Percentiles rank a stretch among this genome's conserved stretches.
Evolutionary conservation across 2,113 vertebrate genomes (phyloP).

Genomic region (Aspidoscelis tigris): DNA sequence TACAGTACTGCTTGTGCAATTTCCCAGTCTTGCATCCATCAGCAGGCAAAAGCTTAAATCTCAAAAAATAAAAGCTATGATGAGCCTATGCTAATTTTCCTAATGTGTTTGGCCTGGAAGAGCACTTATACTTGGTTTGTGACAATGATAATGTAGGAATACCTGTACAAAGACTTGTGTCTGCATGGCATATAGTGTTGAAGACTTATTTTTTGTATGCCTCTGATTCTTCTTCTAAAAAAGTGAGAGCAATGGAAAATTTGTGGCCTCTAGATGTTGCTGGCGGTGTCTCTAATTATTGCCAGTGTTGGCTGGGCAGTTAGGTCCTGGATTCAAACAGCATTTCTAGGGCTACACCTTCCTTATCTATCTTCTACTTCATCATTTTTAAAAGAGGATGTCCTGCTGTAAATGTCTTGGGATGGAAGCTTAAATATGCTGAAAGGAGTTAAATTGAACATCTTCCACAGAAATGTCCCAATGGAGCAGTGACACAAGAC

Average conservation of each 20-base stretch:
- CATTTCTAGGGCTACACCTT: not conserved
- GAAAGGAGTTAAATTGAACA: constrained; percentile 15
- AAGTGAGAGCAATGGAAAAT: too few species aligned
- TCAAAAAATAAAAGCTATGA: too few species aligned
- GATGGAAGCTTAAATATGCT: not conserved
- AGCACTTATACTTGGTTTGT: too few species aligned
- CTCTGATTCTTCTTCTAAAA: not conserved
- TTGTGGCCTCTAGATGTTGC: too few species aligned
- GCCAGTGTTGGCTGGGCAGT: not conserved
- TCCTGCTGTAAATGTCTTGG: not conserved
- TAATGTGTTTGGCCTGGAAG: too few species aligned
- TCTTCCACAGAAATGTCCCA: constrained; percentile 30
- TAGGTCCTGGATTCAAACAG: not conserved
- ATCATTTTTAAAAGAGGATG: not conserved
- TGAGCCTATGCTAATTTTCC: too few species aligned
- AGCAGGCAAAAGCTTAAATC: too few species aligned
- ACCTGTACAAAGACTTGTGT: too few species aligned
- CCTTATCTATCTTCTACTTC: not conserved
- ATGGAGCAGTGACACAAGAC: constrained; percentile 18
- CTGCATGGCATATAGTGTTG: not conserved
- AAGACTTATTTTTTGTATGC: not conserved
- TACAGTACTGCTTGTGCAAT: too few species aligned
- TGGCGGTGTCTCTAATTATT: not conserved
- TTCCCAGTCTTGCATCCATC: too few species aligned
- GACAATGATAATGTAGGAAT: too few species aligned